Percentiles rank a stretch among this genome's conserved stretches.
These are phyloP conservation scores for Aspiorhynchus laticeps DNA, from an alignment of 2,113 vertebrate species.

Conservation along the genomic window DNA sequence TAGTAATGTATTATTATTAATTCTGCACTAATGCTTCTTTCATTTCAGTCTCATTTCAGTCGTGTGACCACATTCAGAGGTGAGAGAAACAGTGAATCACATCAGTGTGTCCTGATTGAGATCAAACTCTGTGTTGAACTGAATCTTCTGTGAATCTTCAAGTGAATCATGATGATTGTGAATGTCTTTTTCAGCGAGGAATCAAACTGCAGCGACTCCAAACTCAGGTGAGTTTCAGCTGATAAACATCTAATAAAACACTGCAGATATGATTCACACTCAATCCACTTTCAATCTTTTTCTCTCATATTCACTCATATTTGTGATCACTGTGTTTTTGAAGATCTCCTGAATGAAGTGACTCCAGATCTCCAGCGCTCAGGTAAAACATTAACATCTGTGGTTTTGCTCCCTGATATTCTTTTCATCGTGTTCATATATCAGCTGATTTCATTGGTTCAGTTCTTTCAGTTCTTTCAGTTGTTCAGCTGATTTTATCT, in stretches of 20 bases:
- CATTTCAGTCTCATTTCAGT: background rate
- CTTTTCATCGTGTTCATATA: no score
- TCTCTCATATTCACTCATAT: no score
- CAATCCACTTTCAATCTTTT: no score
- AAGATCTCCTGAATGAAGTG: no score
- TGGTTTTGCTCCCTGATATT: no score
- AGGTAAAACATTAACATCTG: no score
- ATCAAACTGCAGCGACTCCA: background rate
- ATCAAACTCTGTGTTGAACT: background rate
- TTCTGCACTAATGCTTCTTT: background rate
- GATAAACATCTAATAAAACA: background rate
- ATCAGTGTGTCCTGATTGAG: no score
- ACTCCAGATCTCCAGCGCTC: no score
- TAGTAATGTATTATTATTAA: no score
- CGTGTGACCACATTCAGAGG: background rate
- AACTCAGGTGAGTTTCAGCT: background rate
- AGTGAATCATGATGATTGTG: background rate
- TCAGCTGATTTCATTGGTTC: background rate
- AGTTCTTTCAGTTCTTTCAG: no score
- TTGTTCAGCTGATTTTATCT: background rate
- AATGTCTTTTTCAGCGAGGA: background rate
- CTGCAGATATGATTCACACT: background rate
- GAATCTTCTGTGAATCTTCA: no score
- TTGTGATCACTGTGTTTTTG: no score
- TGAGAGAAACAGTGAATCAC: background rate